Evolutionary conservation across 35 echinoderm and acorn worm species (phyloP), one percentile per base, ranked within the genome.

Genomic region (Holothuria glaberrima): DNA sequence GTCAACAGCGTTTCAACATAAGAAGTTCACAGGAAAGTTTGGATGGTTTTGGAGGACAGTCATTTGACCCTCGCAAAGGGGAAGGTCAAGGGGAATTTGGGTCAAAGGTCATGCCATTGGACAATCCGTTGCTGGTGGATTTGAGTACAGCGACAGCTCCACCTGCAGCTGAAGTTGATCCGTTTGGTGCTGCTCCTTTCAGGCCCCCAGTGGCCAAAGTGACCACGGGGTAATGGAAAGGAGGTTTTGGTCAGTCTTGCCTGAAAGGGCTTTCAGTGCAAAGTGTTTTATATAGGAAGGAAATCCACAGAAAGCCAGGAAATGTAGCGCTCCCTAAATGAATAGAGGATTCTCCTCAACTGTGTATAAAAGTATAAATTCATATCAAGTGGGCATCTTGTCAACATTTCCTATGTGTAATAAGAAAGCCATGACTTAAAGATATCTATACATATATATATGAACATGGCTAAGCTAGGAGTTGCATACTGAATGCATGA

Each of bases 171-270:
- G 90, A 89, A 28, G 88, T 86, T 14, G 71, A 83, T 60, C 58
- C 64, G 5, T 97, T 97, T 31, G 95, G 95, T 19, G 95, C 95
- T 26, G 95, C 92, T 20, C 95, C 95, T 2, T 97, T 97, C 72
- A 76, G 88, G 44, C 95, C 95, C 20, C 95, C 92, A 0, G n/a
- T n/a, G 13, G 65, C 82, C 12, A 61, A 50, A 27, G 80, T 84
- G 33, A 36, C 59, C 25, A 84, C 80, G 12, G 52, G 80, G 46
- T 84, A 84, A 32, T 21, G 38, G 38, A 12, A 41, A 54, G 50
- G 16, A 17, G 50, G 1, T 14, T 54, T 9, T 78, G 79, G 3
- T 54, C 38, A 25, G 57, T 88, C 30, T 89, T 89, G 81, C 86
- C 86, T 33, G 59, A 77, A 58, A 87, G 91, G n/a, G 91, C 91